Conservation (phyloP, 2,888 invertebrate genomes). For the Cataglyphis rosenhaueri region DNA sequence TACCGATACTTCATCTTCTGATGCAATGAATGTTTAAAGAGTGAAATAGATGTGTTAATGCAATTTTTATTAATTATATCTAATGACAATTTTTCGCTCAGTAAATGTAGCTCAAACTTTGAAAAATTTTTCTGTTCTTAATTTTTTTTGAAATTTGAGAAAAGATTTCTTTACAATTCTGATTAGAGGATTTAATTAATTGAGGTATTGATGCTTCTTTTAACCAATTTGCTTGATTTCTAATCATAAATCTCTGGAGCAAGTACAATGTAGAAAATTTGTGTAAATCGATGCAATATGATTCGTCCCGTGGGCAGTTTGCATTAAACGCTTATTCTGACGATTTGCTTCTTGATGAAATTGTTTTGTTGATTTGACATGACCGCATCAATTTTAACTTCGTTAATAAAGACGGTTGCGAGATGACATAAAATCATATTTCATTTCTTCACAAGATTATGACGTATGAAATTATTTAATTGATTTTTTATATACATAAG, state of each 20-base stretch:
- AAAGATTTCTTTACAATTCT: not conserved
- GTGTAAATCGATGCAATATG: constrained; percentile 27
- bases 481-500: not conserved
- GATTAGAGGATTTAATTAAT: not conserved
- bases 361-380: not conserved
- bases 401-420: not conserved
- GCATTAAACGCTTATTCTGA: constrained; percentile 4
- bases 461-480: not conserved
- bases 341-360: constrained; percentile 16
- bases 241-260: not conserved
- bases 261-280: constrained; percentile 10
- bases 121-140: not conserved
- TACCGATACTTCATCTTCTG: constrained; percentile 2
- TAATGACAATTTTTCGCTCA: not conserved
- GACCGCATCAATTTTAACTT: not conserved
- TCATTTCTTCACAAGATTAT: not conserved
- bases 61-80: not conserved
- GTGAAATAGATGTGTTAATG: not conserved
- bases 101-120: not conserved
- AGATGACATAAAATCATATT: constrained; percentile 6
- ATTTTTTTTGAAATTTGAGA: not conserved
- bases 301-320: constrained; percentile 3
- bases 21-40: constrained; percentile 2
- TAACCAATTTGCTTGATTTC: not conserved
- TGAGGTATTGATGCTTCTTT: not conserved